Evolutionary conservation across 2,888 invertebrate species (phyloP), one percentile per base, ranked within the genome.

Genomic region (Scaeva pyrastri): DNA sequence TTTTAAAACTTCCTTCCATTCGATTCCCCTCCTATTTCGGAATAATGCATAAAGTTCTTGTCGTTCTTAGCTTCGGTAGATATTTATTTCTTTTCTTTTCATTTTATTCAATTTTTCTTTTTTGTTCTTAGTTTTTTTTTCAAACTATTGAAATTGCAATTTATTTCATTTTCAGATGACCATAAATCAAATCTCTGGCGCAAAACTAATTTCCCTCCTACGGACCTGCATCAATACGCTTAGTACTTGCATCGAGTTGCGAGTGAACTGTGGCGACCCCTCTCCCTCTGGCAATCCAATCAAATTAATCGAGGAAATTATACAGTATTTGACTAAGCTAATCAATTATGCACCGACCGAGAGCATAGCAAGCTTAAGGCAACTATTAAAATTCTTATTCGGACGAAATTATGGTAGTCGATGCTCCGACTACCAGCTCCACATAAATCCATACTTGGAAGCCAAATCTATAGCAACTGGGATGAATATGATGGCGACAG

Each of bases 121-220:
- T 11, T 36, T 12, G 12, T 11, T 11, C n/a, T 31, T 39, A n/a
- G n/a, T 31, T 43, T 23, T 31, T 16, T 21, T 19, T 41, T 11
- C 4, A 2, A 39, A 19, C 71, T 64, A 66, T 73, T 78, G 7
- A 14, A 55, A 66, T 73, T 78, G 7, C 16, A 55, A 76, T 71
- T 62, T 31, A 72, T 68, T 88, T 75, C 88, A 60, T 75, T 90
- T 93, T 68, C 93, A 96, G 96, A 95, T 95, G 90, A 96, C 96
- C 58, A 93, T 98, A 88, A 97, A 97, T 89, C 94, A 95, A 43
- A 95, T 95, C 89, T 95, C 95, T 43, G 96, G 96, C 88, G 95
- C 96, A 90, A 95, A 95, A 92, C 96, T 98, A 89, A 91, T 92
- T 89, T 90, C 91, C 70, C 89, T 93, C 80, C 90, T 93, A 76